A percentile compares a stretch with the other conserved stretches of the same genome.
These are phyloP conservation scores for Chymomyza costata DNA, from an alignment of 1,140 invertebrate genomes.

Conservation along the genomic window DNA sequence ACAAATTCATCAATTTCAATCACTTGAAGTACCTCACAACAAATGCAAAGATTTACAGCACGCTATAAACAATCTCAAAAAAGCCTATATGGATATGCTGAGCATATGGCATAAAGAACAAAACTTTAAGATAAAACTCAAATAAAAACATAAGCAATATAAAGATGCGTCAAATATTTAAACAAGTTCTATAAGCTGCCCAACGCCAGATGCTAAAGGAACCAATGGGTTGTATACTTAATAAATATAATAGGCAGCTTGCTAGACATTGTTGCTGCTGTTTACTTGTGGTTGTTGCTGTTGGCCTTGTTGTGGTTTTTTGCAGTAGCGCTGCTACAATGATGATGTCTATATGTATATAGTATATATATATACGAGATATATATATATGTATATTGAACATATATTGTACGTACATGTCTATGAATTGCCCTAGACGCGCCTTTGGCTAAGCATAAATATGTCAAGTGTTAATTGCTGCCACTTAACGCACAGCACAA, in stretches of 20 bases:
- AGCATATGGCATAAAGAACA: too few relatives aligned
- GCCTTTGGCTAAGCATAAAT: slow-evolving; percentile 59
- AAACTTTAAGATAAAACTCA: too few relatives aligned
- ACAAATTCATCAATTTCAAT: too few relatives aligned
- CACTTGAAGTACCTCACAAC: too few relatives aligned
- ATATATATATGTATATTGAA: slow-evolving; percentile 40
- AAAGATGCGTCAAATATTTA: too few relatives aligned
- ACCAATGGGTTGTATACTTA: slow-evolving; percentile 53
- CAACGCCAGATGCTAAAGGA: too few relatives aligned
- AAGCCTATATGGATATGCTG: too few relatives aligned
- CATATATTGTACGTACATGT: too few relatives aligned
- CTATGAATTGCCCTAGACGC: slow-evolving; percentile 34
- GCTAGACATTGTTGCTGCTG: slow-evolving; percentile 33
- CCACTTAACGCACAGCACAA: slow-evolving; percentile 69
- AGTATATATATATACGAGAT: slow-evolving; percentile 34
- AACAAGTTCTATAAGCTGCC: too few relatives aligned
- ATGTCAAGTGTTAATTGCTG: slow-evolving; percentile 73
- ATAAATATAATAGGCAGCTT: slow-evolving; percentile 68
- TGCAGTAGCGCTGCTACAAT: slow-evolving; percentile 17
- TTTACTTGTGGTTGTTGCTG: slow-evolving; percentile 16
- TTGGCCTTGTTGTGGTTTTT: slow-evolving; percentile 51
- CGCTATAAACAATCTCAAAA: too few relatives aligned
- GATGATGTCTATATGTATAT: slow-evolving; percentile 33
- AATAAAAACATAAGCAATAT: too few relatives aligned
- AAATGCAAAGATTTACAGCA: too few relatives aligned